Conservation (phyloP, 2,113 vertebrate species). For the Neogobius melanostomus region DNA sequence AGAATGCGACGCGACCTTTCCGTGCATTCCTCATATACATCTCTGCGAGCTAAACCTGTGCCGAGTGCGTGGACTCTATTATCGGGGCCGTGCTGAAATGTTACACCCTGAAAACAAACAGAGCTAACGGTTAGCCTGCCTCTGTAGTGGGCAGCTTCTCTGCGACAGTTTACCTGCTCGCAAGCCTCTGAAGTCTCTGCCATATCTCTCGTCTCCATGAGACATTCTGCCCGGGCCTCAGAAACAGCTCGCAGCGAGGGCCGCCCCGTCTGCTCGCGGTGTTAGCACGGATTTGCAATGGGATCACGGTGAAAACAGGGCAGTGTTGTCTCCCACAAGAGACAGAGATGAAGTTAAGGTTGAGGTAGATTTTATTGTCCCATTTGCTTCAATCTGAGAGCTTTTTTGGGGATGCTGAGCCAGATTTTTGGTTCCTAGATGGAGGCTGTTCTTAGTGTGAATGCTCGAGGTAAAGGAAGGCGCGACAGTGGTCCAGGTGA, state of each 20-base stretch:
- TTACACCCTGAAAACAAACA: conserved; percentile 67
- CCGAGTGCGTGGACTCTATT: conserved; percentile 65
- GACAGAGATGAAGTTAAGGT: no score
- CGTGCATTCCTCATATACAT: conserved; percentile 77
- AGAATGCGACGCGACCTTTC: conserved; percentile 30
- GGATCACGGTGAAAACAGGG: conserved; percentile 50
- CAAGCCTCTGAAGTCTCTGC: conserved; percentile 57
- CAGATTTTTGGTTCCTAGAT: no score
- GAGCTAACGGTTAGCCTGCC: background rate
- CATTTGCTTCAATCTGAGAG: no score
- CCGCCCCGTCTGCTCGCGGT: conserved; percentile 60
- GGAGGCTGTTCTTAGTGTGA: no score
- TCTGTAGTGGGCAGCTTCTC: background rate
- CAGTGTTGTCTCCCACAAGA: conserved; percentile 24
- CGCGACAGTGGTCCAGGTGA: no score
- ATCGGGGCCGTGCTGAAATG: conserved; percentile 66
- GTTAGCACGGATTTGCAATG: conserved; percentile 64
- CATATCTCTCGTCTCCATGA: conserved; percentile 65
- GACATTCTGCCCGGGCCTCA: conserved; percentile 58
- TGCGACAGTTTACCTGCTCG: background rate
- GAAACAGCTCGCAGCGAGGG: conserved; percentile 63
- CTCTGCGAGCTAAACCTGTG: conserved; percentile 56
- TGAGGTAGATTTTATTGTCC: no score
- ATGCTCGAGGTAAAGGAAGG: no score
- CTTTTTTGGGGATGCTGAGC: no score